Conservation (phyloP, 2,113 vertebrate species). For the Verasper variegatus region DNA sequence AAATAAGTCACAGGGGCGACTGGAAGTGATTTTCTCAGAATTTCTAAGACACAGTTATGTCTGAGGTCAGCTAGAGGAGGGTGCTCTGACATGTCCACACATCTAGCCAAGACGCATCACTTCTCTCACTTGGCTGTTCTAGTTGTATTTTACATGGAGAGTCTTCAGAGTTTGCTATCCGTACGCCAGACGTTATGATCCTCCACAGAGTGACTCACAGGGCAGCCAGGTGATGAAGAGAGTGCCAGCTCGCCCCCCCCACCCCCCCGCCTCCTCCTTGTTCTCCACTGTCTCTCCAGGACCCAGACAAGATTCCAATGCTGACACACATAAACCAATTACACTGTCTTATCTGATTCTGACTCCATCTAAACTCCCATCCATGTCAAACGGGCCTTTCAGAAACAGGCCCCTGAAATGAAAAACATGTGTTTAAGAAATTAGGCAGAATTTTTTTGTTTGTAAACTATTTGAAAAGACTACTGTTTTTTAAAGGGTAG, state of each 20-base stretch:
- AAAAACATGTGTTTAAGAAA: constrained; percentile 76
- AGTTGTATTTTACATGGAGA: constrained; percentile 21
- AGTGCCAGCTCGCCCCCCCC: constrained; percentile 50
- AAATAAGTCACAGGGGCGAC: constrained; percentile 42
- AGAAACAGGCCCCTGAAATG: constrained; percentile 70
- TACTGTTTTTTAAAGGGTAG: constrained; percentile 35
- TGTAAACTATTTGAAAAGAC: constrained; percentile 57
- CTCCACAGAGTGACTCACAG: constrained; percentile 53
- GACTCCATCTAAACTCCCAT: constrained; percentile 69
- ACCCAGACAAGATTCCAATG: constrained; percentile 76
- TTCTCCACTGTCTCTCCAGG: constrained; percentile 56
- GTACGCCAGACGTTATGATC: constrained; percentile 41
- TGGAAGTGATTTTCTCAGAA: constrained; percentile 59
- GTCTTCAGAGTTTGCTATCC: constrained; percentile 36
- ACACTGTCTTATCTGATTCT: constrained; percentile 79
- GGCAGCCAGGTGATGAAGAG: constrained; percentile 72
- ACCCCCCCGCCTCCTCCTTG: constrained; percentile 23
- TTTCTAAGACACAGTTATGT: constrained; percentile 60
- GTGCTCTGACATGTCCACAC: constrained; percentile 38
- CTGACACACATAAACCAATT: constrained; percentile 82
- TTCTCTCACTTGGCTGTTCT: constrained; percentile 23
- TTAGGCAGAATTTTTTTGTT: constrained; percentile 45
- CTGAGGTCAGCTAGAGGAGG: constrained; percentile 57
- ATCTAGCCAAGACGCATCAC: constrained; percentile 40
- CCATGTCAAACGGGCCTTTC: constrained; percentile 77